Conservation (phyloP, 2,113 vertebrate species). For the Crotalus viridis region DNA sequence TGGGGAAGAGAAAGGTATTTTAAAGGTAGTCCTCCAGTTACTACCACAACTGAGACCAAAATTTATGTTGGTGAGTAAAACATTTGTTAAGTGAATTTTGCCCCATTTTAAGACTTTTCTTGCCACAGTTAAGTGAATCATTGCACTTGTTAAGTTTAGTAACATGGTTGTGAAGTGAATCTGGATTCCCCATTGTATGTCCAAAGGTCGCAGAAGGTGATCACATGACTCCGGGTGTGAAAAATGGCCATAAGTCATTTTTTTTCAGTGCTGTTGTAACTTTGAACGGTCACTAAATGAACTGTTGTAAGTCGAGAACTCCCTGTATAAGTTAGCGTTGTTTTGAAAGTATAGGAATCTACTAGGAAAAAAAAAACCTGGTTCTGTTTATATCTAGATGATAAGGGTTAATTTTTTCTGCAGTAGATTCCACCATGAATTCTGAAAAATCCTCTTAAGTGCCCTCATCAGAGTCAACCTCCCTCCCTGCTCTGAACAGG, state of each 20-base stretch:
- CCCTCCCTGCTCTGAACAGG: accelerated
- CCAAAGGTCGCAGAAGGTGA: no score
- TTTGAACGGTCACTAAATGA: neutral
- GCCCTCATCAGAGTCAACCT: neutral
- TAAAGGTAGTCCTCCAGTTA: neutral
- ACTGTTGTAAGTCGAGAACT: neutral
- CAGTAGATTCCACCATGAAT: neutral
- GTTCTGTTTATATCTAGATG: neutral
- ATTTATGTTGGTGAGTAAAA: neutral
- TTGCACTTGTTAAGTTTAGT: neutral
- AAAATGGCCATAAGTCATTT: neutral
- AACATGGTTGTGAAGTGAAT: neutral
- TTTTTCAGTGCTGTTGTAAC: neutral
- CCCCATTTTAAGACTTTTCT: neutral
- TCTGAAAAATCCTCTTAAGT: neutral
- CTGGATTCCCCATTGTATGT: neutral
- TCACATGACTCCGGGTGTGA: neutral
- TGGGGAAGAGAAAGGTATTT: neutral
- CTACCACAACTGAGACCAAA: neutral
- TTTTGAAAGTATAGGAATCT: neutral
- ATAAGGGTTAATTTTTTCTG: neutral
- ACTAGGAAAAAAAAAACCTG: neutral
- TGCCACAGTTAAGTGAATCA: neutral
- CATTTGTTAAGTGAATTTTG: neutral
- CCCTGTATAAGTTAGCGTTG: neutral